A percentile compares a stretch with the other conserved stretches of the same genome.
These are phyloP conservation scores for Thunnus thynnus DNA, from an alignment of 2,113 vertebrate species.

Conservation along the genomic window DNA sequence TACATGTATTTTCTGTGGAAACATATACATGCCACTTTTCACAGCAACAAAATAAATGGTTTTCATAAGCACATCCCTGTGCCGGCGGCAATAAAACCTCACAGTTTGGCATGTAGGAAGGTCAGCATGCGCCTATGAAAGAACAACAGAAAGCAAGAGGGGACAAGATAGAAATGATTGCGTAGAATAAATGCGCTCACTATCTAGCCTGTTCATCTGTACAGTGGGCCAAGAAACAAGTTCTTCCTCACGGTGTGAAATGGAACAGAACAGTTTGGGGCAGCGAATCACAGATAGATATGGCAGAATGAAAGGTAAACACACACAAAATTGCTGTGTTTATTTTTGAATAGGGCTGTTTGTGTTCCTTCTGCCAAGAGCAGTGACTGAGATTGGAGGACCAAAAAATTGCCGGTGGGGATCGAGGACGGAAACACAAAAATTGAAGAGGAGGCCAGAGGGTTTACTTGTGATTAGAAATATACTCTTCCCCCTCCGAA, in stretches of 20 bases:
- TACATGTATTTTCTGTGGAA: not conserved
- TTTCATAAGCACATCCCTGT: slow-evolving; percentile 44
- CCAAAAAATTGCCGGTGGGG: slow-evolving; percentile 27
- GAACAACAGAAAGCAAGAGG: slow-evolving; percentile 25
- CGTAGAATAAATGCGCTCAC: slow-evolving; percentile 23
- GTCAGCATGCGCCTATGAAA: slow-evolving; percentile 34
- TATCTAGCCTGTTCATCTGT: slow-evolving; percentile 55
- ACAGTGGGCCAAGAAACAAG: slow-evolving; percentile 52
- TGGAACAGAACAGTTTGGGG: slow-evolving; percentile 51
- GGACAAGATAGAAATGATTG: slow-evolving; percentile 49
- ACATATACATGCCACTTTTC: not conserved
- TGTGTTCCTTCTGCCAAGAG: slow-evolving; percentile 55
- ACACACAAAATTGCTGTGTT: slow-evolving; percentile 66
- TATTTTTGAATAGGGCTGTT: slow-evolving; percentile 66
- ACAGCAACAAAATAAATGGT: slow-evolving; percentile 47
- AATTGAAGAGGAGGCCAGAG: slow-evolving; percentile 46
- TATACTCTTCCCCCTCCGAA: slow-evolving; percentile 29
- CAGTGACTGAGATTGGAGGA: slow-evolving; percentile 39
- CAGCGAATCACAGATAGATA: slow-evolving; percentile 50
- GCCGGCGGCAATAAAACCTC: slow-evolving; percentile 29
- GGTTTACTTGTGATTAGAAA: slow-evolving; percentile 65
- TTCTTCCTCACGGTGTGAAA: slow-evolving; percentile 50
- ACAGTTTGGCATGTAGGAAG: slow-evolving; percentile 1
- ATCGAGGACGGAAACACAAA: slow-evolving; percentile 47
- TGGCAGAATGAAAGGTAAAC: slow-evolving; percentile 66